A percentile compares a stretch with the other conserved stretches of the same genome.
Conservation (phyloP, 30 jellyfish, hydroid and myxozoan species). For the Rhopilema esculentum region DNA sequence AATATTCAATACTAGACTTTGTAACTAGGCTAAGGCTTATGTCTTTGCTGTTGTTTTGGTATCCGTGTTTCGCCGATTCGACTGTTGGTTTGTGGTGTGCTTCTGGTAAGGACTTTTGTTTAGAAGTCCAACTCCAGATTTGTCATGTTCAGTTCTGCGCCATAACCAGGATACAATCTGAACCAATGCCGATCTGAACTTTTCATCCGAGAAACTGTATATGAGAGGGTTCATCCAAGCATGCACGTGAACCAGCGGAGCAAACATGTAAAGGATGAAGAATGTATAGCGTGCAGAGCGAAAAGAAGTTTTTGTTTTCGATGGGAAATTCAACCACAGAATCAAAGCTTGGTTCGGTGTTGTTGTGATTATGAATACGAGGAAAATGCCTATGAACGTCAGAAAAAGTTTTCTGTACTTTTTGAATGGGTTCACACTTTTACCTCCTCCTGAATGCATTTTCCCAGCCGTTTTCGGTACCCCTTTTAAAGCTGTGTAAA, state of each 20-base stretch:
- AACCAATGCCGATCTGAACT: slow-evolving; percentile 25
- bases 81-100: neutral
- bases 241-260: slow-evolving; percentile 70
- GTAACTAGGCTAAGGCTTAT: too few relatives aligned
- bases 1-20: too few relatives aligned
- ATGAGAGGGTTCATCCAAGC: slow-evolving; percentile 60
- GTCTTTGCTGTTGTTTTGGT: neutral
- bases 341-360: slow-evolving; percentile 76
- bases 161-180: neutral
- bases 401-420: slow-evolving; percentile 39
- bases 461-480: slow-evolving; percentile 2
- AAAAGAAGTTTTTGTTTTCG: slow-evolving; percentile 21
- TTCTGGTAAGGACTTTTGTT: neutral
- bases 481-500: slow-evolving; percentile 31
- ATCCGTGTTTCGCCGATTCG: neutral
- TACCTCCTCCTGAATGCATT: neutral
- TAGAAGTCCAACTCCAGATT: neutral
- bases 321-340: slow-evolving; percentile 62
- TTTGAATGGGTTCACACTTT: neutral
- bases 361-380: slow-evolving; percentile 58
- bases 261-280: slow-evolving; percentile 44
- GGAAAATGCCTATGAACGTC: slow-evolving; percentile 38
- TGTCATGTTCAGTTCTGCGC: neutral
- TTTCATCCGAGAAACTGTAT: slow-evolving; percentile 57
- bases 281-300: slow-evolving; percentile 27